These are phyloP conservation scores for Sandelia bainsii DNA, from an alignment of 2,797 vertebrate species.

Conservation along the genomic window DNA sequence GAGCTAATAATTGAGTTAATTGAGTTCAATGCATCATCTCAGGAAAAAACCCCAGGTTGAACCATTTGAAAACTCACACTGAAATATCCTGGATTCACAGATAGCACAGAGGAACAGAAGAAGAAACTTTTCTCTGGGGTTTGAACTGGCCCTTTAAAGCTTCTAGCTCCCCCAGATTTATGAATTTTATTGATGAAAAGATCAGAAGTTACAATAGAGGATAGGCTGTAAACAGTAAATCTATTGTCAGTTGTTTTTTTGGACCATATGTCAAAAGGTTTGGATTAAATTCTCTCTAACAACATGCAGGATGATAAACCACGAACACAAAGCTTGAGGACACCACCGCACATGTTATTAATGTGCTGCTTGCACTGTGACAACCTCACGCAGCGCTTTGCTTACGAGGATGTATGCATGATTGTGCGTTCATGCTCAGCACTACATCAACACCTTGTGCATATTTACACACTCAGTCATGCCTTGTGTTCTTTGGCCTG, in stretches of 20 bases:
- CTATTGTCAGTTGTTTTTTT: neutral
- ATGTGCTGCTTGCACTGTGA: constrained; percentile 39
- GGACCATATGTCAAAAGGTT: constrained; percentile 23
- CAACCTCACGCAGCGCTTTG: constrained; percentile 36
- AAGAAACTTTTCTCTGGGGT: too few species aligned
- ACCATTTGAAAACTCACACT: constrained; percentile 10
- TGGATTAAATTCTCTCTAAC: constrained; percentile 3
- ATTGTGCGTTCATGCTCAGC: constrained; percentile 43
- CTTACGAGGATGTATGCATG: constrained; percentile 48
- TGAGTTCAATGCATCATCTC: too few species aligned
- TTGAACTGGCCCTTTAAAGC: too few species aligned
- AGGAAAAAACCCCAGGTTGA: neutral
- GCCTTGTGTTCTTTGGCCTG: constrained; percentile 49
- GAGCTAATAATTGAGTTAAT: too few species aligned
- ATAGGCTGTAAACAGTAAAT: constrained; percentile 13
- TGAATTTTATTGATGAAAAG: constrained; percentile 2
- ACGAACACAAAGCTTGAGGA: constrained; percentile 29
- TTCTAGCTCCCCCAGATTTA: neutral
- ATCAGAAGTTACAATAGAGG: neutral
- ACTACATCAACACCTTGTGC: constrained; percentile 67
- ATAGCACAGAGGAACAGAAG: neutral
- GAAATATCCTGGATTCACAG: constrained; percentile 7
- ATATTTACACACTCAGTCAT: constrained; percentile 75
- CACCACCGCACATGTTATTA: constrained; percentile 45
- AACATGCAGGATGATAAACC: constrained; percentile 30